These are phyloP conservation scores for Vollenhovia emeryi DNA, from an alignment of 1,140 invertebrate genomes.

Conservation along the genomic window DNA sequence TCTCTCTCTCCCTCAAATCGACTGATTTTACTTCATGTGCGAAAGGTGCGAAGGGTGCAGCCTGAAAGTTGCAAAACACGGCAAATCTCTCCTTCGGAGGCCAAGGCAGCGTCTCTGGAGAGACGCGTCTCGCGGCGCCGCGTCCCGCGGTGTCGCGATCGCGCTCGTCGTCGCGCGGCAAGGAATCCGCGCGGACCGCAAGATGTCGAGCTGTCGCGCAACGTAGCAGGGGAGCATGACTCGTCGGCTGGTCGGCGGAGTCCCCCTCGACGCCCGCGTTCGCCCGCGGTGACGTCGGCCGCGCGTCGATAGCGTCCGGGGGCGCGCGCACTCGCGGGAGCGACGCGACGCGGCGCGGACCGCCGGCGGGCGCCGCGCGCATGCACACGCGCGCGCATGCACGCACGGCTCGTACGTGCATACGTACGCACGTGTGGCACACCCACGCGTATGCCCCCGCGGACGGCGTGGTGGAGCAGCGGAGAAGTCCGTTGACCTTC, in stretches of 20 bases:
- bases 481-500: constrained; percentile 79
- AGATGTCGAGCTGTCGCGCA: constrained; percentile 76
- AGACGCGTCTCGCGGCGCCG: not conserved
- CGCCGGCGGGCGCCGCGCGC: not conserved
- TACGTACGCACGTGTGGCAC: not conserved
- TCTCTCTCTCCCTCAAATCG: not conserved
- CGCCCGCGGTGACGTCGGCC: not conserved
- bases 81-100: not conserved
- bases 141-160: constrained; percentile 1
- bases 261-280: not conserved
- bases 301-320: not conserved
- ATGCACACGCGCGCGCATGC: not conserved
- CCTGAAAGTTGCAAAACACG: not conserved
- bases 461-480: constrained; percentile 25
- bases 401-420: not conserved
- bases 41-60: not conserved
- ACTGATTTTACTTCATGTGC: not conserved
- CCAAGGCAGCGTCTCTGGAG: no score
- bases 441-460: not conserved
- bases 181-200: constrained; percentile 68
- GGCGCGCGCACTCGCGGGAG: not conserved
- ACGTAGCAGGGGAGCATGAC: constrained; percentile 65
- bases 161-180: constrained; percentile 14
- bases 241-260: constrained; percentile 17
- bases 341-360: not conserved